Base-by-base conservation (phyloP, 2,113 vertebrate genomes). In the Bos javanicus region DNA sequence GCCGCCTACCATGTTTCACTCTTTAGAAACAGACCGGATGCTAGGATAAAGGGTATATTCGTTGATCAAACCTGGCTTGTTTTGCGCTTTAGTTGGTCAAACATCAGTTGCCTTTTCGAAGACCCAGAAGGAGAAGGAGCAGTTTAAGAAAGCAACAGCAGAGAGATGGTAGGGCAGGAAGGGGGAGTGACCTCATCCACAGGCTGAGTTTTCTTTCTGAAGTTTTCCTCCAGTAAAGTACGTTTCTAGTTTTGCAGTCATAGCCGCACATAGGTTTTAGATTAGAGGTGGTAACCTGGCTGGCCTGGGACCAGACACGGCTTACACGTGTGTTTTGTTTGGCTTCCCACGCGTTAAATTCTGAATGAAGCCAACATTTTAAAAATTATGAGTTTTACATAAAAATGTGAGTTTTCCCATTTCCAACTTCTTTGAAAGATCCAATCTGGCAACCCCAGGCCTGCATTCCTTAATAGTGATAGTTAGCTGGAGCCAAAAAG, bases 401-500 rank as follows among this genome's bases (percentile, higher is more conserved):
- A 82, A 91, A 95, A 98, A 74, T 92, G 10, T 93, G 36, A 91
- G 86, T 95, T 96, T 97, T 67, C 59, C 48, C 33, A 85, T 95
- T 97, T 97, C 62, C n/a, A 54, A 48, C 57, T 64, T 94, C 28
- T 97, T 93, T 88, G 39, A 91, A 96, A 96, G 89, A 71, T 96
- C 28, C 48, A 6, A 93, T 94, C 90, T 71, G 56, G 92, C 83
- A 93, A 19, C 10, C 14, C 33, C 7, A 39, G 52, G 71, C 21
- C 14, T 80, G 8, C 64, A 59, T 95, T 93, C 54, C 74, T 95
- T 90, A 86, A 56, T 87, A 78, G 10, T 57, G 80, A 46, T 87
- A 52, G 50, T 87, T 78, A 80, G 28, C 64, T 86, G n/a, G 62
- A 87, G 52, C 83, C 67, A 87, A 62, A 60, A 91, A 91, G 10